phyloP scores from a whole-genome alignment of 2,888 invertebrate genomes.

The Lottia gigantea region DNA sequence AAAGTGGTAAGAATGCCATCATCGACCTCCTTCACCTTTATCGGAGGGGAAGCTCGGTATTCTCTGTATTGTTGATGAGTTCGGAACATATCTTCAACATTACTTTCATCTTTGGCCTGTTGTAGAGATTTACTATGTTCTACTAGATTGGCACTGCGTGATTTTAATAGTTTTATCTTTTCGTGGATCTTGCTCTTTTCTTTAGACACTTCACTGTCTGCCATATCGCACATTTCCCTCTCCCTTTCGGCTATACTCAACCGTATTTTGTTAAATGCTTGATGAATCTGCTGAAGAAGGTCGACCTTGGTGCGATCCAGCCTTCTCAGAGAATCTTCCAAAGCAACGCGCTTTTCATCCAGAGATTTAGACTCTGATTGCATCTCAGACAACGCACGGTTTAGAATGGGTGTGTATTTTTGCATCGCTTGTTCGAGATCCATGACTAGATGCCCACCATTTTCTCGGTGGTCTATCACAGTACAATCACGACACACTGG shows the following conservation, averaged over 20 bases:
- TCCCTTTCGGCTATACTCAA: conserved; percentile 48
- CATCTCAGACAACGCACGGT: conserved; percentile 46
- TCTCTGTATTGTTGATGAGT: conserved; percentile 42
- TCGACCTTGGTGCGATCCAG: conserved; percentile 38
- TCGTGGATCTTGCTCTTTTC: conserved; percentile 42
- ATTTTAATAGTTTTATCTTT: conserved; percentile 28
- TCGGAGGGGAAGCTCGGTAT: conserved; percentile 40
- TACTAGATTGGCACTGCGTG: conserved; percentile 11
- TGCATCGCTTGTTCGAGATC: conserved; percentile 51
- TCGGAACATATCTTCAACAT: conserved; percentile 50
- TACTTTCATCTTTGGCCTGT: conserved; percentile 39
- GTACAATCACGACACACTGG: conserved; percentile 58
- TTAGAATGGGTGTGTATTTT: conserved; percentile 52
- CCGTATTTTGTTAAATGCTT: conserved; percentile 46
- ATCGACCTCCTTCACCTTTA: conserved; percentile 44
- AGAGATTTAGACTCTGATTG: conserved; percentile 42
- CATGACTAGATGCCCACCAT: conserved; percentile 48
- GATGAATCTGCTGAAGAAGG: conserved; percentile 44
- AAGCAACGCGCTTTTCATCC: conserved; percentile 41
- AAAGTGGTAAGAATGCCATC: conserved; percentile 44
- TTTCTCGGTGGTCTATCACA: conserved; percentile 52
- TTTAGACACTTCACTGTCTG: conserved; percentile 37
- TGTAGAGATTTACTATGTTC: conserved; percentile 30
- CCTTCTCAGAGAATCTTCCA: conserved; percentile 40
- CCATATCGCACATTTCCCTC: conserved; percentile 46